Conservation (phyloP, 2,797 vertebrate genomes). For the Atherinosoma microstoma region DNA sequence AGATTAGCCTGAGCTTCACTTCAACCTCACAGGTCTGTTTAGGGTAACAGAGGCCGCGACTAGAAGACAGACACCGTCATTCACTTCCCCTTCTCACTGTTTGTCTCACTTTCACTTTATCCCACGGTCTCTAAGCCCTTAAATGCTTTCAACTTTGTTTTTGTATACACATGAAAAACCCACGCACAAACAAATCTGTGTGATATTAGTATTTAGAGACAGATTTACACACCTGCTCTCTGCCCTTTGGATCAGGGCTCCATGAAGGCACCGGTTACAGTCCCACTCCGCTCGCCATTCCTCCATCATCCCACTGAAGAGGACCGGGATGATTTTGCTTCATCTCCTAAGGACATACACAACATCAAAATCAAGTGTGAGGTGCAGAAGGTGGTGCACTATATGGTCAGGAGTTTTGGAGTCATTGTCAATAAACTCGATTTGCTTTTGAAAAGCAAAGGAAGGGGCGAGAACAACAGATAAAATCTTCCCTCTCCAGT, state of each 20-base stretch:
- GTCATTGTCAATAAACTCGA: background rate
- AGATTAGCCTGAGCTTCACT: conserved; percentile 76
- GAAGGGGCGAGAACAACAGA: background rate
- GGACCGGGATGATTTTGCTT: conserved; percentile 49
- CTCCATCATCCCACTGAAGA: conserved; percentile 61
- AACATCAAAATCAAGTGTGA: conserved; percentile 23
- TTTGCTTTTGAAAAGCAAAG: conserved; percentile 28
- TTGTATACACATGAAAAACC: conserved; percentile 3
- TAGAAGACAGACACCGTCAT: conserved; percentile 25
- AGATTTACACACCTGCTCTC: conserved; percentile 67
- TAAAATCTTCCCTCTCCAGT: conserved; percentile 7
- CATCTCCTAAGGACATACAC: conserved; percentile 66
- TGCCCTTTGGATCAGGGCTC: conserved; percentile 70
- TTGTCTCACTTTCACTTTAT: conserved; percentile 25
- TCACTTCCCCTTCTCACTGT: conserved; percentile 10
- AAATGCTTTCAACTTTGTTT: conserved; percentile 18
- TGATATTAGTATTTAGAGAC: conserved; percentile 11
- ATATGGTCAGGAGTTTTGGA: background rate
- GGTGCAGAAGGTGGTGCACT: background rate
- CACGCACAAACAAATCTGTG: conserved; percentile 13
- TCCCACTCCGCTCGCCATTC: conserved; percentile 51
- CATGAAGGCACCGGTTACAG: conserved; percentile 67
- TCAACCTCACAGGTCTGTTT: conserved; percentile 52
- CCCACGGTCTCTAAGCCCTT: conserved; percentile 8
- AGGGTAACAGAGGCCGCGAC: conserved; percentile 38